Conservation (phyloP, 2,113 vertebrate genomes). For the Neodon shergylaensis region DNA sequence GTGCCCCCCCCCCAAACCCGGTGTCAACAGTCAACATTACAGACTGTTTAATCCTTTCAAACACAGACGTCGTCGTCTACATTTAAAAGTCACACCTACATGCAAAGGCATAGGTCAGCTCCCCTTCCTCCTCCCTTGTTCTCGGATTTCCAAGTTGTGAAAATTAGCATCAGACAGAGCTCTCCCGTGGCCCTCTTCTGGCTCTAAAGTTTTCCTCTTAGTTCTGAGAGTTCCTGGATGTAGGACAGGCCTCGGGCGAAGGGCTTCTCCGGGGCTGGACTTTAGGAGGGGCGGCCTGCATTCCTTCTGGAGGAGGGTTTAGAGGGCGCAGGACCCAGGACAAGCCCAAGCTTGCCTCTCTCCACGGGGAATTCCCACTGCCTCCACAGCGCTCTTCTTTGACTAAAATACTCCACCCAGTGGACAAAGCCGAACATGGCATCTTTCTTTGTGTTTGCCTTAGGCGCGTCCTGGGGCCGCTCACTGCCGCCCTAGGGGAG, state of each 20-base stretch:
- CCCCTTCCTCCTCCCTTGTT: too few relatives aligned
- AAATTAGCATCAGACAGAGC: not conserved
- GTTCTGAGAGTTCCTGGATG: not conserved
- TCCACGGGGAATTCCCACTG: not conserved
- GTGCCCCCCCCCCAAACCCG: too few relatives aligned
- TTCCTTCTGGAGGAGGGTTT: not conserved
- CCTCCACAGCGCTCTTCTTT: not conserved
- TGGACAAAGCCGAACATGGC: constrained; percentile 40
- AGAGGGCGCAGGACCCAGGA: not conserved
- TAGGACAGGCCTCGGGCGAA: not conserved
- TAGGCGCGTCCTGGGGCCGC: not conserved
- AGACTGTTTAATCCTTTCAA: not conserved
- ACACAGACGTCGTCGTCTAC: accelerated
- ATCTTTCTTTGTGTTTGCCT: not conserved
- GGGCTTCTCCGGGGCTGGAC: not conserved
- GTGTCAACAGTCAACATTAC: not conserved
- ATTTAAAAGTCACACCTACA: not conserved
- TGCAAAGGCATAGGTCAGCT: not conserved
- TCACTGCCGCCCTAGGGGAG: not conserved
- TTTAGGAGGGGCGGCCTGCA: not conserved
- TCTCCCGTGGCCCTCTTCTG: not conserved
- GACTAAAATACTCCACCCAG: constrained; percentile 70
- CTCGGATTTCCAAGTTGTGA: not conserved
- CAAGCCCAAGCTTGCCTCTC: not conserved
- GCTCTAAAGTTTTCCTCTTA: not conserved